Percentiles rank a stretch among this genome's conserved stretches.
Conservation (phyloP, 2,888 invertebrate species). For the Aleiodes testaceus region DNA sequence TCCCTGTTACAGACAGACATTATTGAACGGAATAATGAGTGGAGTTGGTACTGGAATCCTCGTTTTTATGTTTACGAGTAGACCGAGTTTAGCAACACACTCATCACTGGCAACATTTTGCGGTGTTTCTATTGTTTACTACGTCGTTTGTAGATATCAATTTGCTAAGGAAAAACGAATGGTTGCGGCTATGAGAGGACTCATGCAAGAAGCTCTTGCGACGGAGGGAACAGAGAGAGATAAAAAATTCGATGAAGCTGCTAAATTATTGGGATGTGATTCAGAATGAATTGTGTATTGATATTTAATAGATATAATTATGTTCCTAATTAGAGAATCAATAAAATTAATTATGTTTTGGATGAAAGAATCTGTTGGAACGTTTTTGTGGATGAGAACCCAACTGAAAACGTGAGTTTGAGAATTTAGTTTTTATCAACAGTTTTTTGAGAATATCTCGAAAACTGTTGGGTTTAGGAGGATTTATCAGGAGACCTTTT, state of each 20-base stretch:
- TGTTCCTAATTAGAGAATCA: too few relatives aligned
- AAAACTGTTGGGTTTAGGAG: too few relatives aligned
- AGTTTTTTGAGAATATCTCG: too few relatives aligned
- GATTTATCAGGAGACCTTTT: too few relatives aligned
- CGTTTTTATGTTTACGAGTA: constrained; percentile 84
- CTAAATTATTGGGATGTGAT: too few relatives aligned
- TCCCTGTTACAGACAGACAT: constrained; percentile 86
- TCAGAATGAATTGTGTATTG: too few relatives aligned
- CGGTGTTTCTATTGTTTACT: constrained; percentile 40
- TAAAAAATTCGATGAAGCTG: not conserved
- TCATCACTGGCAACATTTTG: constrained; percentile 39
- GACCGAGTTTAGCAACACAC: constrained; percentile 71
- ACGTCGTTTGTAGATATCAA: constrained; percentile 39
- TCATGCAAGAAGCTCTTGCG: not conserved
- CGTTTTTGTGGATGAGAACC: too few relatives aligned
- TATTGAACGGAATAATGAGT: constrained; percentile 82
- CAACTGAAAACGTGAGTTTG: too few relatives aligned
- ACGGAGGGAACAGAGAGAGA: not conserved
- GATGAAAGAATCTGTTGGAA: too few relatives aligned
- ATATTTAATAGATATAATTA: too few relatives aligned
- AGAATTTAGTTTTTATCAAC: too few relatives aligned
- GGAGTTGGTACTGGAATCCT: constrained; percentile 81
- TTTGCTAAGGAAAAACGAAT: constrained; percentile 39
- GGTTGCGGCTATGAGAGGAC: constrained; percentile 40
- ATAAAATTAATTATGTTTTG: too few relatives aligned